Evolutionary conservation across 2,797 vertebrate genomes (phyloP).

Genomic region (Chromis chromis): DNA sequence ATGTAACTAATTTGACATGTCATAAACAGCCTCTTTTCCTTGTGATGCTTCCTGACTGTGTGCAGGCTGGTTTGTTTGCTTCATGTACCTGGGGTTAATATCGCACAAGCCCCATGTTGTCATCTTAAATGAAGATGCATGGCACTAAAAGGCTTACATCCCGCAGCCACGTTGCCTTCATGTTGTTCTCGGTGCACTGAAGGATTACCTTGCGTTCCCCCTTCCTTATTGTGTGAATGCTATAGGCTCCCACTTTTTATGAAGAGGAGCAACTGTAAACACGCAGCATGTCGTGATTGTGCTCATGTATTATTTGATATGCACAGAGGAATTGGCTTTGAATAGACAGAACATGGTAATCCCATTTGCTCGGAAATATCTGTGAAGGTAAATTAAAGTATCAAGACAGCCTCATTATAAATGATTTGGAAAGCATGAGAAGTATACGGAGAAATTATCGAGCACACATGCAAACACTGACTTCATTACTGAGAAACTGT

Average conservation of each 20-base stretch:
- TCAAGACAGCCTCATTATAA: slow-evolving; percentile 30
- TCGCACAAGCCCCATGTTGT: slow-evolving; percentile 47
- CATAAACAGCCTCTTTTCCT: slow-evolving; percentile 14
- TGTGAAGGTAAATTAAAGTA: slow-evolving; percentile 45
- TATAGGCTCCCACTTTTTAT: slow-evolving; percentile 15
- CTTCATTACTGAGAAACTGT: slow-evolving; percentile 14
- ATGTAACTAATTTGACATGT: slow-evolving; percentile 19
- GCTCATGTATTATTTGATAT: slow-evolving; percentile 42
- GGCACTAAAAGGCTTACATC: slow-evolving; percentile 66
- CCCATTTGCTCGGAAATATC: slow-evolving; percentile 50
- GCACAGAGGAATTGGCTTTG: slow-evolving; percentile 37
- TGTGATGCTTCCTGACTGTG: slow-evolving; percentile 45
- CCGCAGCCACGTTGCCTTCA: slow-evolving; percentile 50
- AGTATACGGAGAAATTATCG: neutral
- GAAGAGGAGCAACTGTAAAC: slow-evolving; percentile 24
- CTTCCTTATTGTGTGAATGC: slow-evolving; percentile 17
- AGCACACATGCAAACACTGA: neutral
- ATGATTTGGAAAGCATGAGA: slow-evolving; percentile 28
- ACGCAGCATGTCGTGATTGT: slow-evolving; percentile 30
- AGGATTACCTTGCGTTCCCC: slow-evolving; percentile 35
- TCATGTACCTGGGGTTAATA: slow-evolving; percentile 65
- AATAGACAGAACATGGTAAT: slow-evolving; percentile 50
- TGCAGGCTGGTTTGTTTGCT: slow-evolving; percentile 34
- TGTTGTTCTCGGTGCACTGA: slow-evolving; percentile 33
- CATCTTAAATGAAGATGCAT: slow-evolving; percentile 68